These are phyloP conservation scores for Mustela nigripes DNA, from an alignment of 2,113 vertebrate genomes.

Conservation along the genomic window DNA sequence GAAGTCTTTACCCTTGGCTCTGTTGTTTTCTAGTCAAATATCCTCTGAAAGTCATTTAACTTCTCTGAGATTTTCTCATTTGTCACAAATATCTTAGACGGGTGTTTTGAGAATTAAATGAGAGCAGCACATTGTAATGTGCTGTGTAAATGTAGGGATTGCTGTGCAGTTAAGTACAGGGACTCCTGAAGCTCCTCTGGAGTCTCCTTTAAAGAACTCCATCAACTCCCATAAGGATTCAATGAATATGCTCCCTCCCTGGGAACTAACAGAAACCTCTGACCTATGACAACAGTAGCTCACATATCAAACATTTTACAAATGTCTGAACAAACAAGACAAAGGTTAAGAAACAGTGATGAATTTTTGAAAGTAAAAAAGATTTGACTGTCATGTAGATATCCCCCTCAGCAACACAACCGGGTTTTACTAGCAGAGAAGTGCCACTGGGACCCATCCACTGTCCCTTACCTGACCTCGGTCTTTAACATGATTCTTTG, in stretches of 20 bases:
- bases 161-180: background rate
- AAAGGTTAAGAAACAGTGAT: background rate
- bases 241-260: rapidly evolving
- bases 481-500: conserved; percentile 90
- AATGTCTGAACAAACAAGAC: background rate
- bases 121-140: background rate
- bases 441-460: background rate
- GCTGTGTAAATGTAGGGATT: background rate
- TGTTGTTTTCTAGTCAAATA: background rate
- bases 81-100: background rate
- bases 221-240: background rate
- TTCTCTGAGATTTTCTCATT: background rate
- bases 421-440: background rate
- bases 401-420: background rate
- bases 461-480: conserved; percentile 89
- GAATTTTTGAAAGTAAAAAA: background rate
- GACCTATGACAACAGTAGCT: background rate
- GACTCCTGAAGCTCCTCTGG: background rate
- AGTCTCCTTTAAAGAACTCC: background rate
- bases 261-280: background rate
- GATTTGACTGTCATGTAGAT: background rate
- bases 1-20: background rate
- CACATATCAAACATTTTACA: background rate
- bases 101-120: background rate
- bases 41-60: background rate